A percentile compares a stretch with the other conserved stretches of the same genome.
Evolutionary conservation across 2,113 vertebrate genomes (phyloP).

Genomic region (Zingel zingel): DNA sequence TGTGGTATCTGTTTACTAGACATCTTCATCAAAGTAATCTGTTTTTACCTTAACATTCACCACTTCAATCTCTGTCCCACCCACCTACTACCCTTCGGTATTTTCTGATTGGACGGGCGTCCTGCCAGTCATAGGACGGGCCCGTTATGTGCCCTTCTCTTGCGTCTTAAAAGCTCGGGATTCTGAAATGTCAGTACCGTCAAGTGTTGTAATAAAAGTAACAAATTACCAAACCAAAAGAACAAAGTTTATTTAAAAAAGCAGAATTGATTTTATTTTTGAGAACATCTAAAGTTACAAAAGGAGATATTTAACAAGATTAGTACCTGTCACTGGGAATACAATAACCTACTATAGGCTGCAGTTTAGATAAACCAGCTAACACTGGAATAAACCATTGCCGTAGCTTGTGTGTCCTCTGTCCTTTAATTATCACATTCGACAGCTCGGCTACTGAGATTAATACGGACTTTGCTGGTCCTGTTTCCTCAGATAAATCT

Average conservation of each 20-base stretch:
- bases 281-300: not conserved
- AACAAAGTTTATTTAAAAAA: not conserved
- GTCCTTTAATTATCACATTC: too few relatives aligned
- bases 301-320: too few relatives aligned
- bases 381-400: not conserved
- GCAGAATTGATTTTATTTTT: not conserved
- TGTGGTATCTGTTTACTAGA: not conserved
- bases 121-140: slow-evolving; percentile 32
- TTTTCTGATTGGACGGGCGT: slow-evolving; percentile 59
- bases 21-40: not conserved
- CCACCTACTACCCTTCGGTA: not conserved
- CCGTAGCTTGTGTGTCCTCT: not conserved
- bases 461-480: rapidly evolving
- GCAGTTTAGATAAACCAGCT: not conserved
- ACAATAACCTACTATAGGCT: not conserved
- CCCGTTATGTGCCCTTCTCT: not conserved
- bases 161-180: not conserved
- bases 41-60: not conserved
- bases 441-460: not conserved
- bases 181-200: rapidly evolving
- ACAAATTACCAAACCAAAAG: not conserved
- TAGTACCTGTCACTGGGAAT: rapidly evolving
- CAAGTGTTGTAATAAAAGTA: not conserved
- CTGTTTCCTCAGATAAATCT: not conserved
- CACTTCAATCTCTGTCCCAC: not conserved